Base-by-base conservation (phyloP, 2,113 vertebrate genomes). In the Eurystomus gularis region DNA sequence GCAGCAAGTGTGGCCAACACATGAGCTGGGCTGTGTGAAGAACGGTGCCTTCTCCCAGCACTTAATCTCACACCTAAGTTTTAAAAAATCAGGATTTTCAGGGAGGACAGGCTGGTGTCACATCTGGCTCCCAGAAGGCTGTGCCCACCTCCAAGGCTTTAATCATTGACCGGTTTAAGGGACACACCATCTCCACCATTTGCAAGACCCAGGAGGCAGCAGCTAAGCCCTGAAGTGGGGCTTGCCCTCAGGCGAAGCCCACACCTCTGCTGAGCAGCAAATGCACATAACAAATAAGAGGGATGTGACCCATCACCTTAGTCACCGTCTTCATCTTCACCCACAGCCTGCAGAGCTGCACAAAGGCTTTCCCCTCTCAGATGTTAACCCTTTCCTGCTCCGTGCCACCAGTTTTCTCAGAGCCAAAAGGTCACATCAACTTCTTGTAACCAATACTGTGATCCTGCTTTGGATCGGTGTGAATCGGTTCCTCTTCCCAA, bases 1-100 rank as follows among this genome's bases (percentile, higher is more conserved):
- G 49, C 65, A 49, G 7, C 24, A 3, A 23, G n/a, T 1, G 1
- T 0, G 23, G 35, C 52, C 58, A 8, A n/a, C 6, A 4, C 3
- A 0, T 18, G 17, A 21, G 9, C 19, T 11, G 60, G 60, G 52
- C 10, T n/a, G 19, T 5, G 20, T 3, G 1, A 60, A 39, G 66
- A 52, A 6, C 57, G 13, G 9, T 4, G 3, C 19, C 60, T 68
- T 29, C 39, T 61, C 5, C 46, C 80, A 69, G 66, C 40, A 3
- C 10, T 12, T 3, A 39, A 4, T 3, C 17, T 12, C 65, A 11
- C 3, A n/a, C 23, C 39, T 2, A 4, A 9, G 3, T 20, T 35
- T 1, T 3, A 11, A 16, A 58, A 85, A 33, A 6, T 0, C 18
- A 7, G 3, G 5, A 33, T 2, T 54, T 58, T 29, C 31, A 3